phyloP scores from a whole-genome alignment of 2,113 vertebrate genomes.

The Varanus salvator region DNA sequence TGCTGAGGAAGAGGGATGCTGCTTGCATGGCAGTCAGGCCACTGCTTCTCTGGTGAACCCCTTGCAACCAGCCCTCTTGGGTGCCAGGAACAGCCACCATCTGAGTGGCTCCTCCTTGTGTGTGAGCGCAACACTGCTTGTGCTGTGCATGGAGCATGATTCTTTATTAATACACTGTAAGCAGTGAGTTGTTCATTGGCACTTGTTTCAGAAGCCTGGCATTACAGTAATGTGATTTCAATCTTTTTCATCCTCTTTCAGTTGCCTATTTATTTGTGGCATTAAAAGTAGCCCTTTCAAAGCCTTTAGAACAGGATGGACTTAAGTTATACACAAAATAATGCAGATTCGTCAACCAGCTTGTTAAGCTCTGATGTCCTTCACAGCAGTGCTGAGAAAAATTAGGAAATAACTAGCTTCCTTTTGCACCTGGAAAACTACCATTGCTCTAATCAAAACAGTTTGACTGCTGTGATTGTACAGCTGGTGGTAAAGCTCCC shows the following conservation, averaged over 20 bases:
- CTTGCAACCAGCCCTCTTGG: too few relatives aligned
- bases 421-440: conserved; percentile 3
- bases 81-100: too few relatives aligned
- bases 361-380: neutral
- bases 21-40: too few relatives aligned
- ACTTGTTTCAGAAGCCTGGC: neutral
- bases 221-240: neutral
- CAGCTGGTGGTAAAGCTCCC: neutral
- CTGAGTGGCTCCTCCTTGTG: too few relatives aligned
- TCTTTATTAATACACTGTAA: neutral
- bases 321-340: conserved; percentile 6
- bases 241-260: neutral
- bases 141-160: too few relatives aligned
- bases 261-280: neutral
- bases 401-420: conserved; percentile 7
- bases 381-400: conserved; percentile 21
- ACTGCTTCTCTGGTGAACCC: too few relatives aligned
- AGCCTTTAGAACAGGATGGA: neutral
- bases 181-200: neutral
- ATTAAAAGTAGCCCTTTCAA: neutral
- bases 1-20: too few relatives aligned
- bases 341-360: neutral
- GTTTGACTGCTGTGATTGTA: conserved; percentile 24
- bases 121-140: too few relatives aligned
- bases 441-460: conserved; percentile 13